Evolutionary conservation across 2,113 vertebrate species (phyloP), one percentile per base, ranked within the genome.

Genomic region (Larimichthys polyactis): DNA sequence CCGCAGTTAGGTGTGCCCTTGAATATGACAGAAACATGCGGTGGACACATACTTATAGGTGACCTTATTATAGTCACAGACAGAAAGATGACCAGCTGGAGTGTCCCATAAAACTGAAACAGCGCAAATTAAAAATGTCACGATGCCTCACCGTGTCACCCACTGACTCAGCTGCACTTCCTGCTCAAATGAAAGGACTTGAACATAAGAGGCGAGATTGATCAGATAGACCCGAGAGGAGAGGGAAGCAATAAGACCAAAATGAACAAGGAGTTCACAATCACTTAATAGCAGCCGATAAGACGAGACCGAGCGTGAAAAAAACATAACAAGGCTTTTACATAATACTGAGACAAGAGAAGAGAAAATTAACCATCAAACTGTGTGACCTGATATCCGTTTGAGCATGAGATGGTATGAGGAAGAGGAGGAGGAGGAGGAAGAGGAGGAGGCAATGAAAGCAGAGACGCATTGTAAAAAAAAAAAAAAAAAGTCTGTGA

Each of bases 81-180:
- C 73, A 69, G 54, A 63, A 58, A 77, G 24, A 74, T 51, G 43
- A 12, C 76, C 81, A 70, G 78, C 71, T 67, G 75, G 49, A 78
- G 73, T 43, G 48, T 68, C 52, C 54, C 43, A 81, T 84, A 82
- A 90, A 89, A 81, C 14, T 14, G 58, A 85, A 78, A 49, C 51
- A 22, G 70, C 22, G 71, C 78, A 82, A 87, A 86, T 88, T 80
- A 86, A 91, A 91, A 87, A 90, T 85, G 82, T 86, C 62, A 76
- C 48, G 3, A 65, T 65, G 73, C 55, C 58, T 75, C 75, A 57
- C 5, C 48, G 32, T 67, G 66, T 75, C 72, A 85, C 49, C 63
- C 54, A 36, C 20, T 76, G 86, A 90, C 76, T 84, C 75, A 84
- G 84, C 65, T 32, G 19, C 65, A 70, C 65, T 69, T 74, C 57